Conservation (phyloP, 1,140 invertebrate genomes). For the Zaprionus inermis region DNA sequence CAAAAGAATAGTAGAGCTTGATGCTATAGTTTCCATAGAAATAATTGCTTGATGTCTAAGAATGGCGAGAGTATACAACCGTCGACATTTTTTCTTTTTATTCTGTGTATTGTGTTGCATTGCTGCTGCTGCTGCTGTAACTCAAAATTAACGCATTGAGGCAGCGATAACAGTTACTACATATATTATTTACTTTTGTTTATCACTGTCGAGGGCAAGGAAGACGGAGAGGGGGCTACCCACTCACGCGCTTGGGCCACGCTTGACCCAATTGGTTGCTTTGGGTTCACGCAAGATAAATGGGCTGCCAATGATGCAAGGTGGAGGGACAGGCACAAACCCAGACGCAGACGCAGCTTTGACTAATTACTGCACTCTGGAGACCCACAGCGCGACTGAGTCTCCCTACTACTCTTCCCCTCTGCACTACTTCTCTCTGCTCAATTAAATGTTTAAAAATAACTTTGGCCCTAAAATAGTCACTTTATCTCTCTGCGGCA, state of each 20-base stretch:
- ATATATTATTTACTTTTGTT: constrained; percentile 42
- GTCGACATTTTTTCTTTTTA: too few species aligned
- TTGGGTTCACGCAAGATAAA: constrained; percentile 52
- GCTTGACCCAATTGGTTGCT: constrained; percentile 60
- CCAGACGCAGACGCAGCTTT: constrained; percentile 44
- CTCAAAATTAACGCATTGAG: constrained; percentile 48
- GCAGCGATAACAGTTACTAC: constrained; percentile 46
- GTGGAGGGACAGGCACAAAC: not conserved
- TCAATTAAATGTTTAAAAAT: constrained; percentile 30
- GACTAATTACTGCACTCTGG: constrained; percentile 68
- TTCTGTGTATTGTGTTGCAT: constrained; percentile 11
- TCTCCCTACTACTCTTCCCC: not conserved
- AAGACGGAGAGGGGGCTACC: too few species aligned
- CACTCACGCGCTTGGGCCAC: constrained; percentile 38
- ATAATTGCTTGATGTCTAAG: too few species aligned
- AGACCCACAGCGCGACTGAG: constrained; percentile 12
- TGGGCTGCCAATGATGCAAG: constrained; percentile 52
- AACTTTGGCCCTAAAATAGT: constrained; percentile 13
- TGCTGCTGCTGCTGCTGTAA: constrained; percentile 30
- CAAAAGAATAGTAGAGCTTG: too few species aligned
- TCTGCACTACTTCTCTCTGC: not conserved
- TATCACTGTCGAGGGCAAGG: constrained; percentile 35
- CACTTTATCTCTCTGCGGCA: constrained; percentile 9
- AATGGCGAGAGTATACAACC: too few species aligned
- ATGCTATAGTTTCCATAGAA: too few species aligned